phyloP scores from a whole-genome alignment of 2,888 invertebrate genomes.

The Melikaiella ostensackeni region DNA sequence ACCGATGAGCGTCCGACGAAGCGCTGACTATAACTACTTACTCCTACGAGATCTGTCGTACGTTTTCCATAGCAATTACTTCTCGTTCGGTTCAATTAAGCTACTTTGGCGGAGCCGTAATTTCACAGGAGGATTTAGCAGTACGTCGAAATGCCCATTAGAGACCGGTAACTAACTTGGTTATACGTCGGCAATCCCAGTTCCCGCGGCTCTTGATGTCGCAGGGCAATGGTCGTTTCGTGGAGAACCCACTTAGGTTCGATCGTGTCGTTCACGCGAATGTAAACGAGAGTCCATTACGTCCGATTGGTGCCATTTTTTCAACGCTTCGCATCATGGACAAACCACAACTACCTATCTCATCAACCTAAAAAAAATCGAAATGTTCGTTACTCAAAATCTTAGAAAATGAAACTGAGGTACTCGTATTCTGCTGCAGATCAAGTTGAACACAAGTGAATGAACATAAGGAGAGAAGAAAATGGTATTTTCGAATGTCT shows the following conservation, averaged over 20 bases:
- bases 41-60: conserved; percentile 44
- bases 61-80: conserved; percentile 65
- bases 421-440: no score
- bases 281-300: conserved; percentile 34
- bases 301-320: conserved; percentile 17
- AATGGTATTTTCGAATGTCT: no score
- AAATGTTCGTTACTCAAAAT: not conserved
- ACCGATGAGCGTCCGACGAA: conserved; percentile 2
- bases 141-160: conserved; percentile 67
- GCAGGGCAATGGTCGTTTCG: conserved; percentile 41
- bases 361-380: not conserved
- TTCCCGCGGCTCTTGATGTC: conserved; percentile 48
- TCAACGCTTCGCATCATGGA: not conserved
- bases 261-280: conserved; percentile 41
- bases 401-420: not conserved
- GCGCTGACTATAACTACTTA: conserved; percentile 40
- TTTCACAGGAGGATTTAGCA: conserved; percentile 67
- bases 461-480: no score
- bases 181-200: conserved; percentile 63
- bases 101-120: conserved; percentile 62
- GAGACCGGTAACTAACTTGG: conserved; percentile 66
- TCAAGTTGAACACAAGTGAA: no score
- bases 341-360: not conserved
- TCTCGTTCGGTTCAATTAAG: conserved; percentile 72
- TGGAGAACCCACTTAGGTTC: conserved; percentile 35